These are phyloP conservation scores for Amblyteles armatorius DNA, from an alignment of 2,888 invertebrate genomes.

Conservation along the genomic window DNA sequence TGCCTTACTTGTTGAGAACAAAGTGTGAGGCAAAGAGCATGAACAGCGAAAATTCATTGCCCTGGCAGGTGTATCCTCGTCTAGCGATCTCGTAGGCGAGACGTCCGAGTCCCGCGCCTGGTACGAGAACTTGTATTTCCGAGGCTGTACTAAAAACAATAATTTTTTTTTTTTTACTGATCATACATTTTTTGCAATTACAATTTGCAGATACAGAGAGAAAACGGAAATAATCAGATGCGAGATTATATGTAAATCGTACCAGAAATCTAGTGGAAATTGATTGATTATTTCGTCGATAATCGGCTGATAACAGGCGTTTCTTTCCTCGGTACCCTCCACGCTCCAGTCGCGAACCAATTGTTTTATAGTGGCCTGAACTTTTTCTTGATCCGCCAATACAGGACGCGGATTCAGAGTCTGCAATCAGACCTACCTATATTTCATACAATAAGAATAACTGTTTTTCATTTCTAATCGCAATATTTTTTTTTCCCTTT, in stretches of 20 bases:
- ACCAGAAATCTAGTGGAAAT: slow-evolving; percentile 89
- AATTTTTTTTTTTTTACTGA: neutral
- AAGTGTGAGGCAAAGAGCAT: slow-evolving; percentile 99
- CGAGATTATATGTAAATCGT: slow-evolving; percentile 58
- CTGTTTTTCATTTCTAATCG: slow-evolving; percentile 72
- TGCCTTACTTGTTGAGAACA: slow-evolving; percentile 93
- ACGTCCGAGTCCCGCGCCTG: slow-evolving; percentile 98
- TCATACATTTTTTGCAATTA: slow-evolving; percentile 38
- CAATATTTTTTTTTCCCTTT: slow-evolving; percentile 62
- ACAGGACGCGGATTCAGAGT: slow-evolving; percentile 81
- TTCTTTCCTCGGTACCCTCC: slow-evolving; percentile 92
- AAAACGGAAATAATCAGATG: neutral
- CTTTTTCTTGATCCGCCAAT: slow-evolving; percentile 89
- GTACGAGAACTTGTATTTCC: slow-evolving; percentile 93
- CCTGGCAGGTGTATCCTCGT: slow-evolving; percentile 96
- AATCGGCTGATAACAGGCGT: slow-evolving; percentile 95
- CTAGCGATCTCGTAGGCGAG: slow-evolving; percentile 97
- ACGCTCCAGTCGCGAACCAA: slow-evolving; percentile 98
- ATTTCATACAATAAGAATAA: slow-evolving; percentile 76
- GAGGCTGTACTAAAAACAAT: slow-evolving; percentile 80
- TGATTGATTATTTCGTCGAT: slow-evolving; percentile 92
- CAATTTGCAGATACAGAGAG: neutral
- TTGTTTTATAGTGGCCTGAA: slow-evolving; percentile 97
- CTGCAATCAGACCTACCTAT: slow-evolving; percentile 80
- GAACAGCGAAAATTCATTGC: slow-evolving; percentile 98